Percentiles rank a stretch among this genome's conserved stretches.
phyloP scores from a whole-genome alignment of 2,888 invertebrate genomes.

The Leptogaster cylindrica region DNA sequence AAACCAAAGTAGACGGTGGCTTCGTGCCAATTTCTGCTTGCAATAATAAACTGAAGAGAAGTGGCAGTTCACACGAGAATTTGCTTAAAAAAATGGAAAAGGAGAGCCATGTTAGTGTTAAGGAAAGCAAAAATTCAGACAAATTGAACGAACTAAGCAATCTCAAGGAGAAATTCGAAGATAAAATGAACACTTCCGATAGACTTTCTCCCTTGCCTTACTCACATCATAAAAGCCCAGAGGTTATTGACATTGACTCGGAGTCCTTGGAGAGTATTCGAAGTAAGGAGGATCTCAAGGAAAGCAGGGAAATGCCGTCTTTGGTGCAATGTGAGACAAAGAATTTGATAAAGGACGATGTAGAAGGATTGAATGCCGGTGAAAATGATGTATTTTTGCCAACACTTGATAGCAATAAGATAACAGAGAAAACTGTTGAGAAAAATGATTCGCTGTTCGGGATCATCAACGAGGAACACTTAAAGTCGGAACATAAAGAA shows the following conservation, averaged over 20 bases:
- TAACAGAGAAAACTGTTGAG: neutral
- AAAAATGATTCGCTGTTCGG: slow-evolving; percentile 13
- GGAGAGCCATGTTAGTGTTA: slow-evolving; percentile 54
- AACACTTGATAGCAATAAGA: no score
- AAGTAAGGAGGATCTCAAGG: slow-evolving; percentile 21
- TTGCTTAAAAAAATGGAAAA: slow-evolving; percentile 66
- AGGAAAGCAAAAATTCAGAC: neutral
- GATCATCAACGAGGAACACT: neutral
- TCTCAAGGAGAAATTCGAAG: neutral
- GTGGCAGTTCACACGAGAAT: slow-evolving; percentile 65
- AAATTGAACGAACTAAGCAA: slow-evolving; percentile 8
- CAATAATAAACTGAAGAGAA: slow-evolving; percentile 58
- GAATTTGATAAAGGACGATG: neutral
- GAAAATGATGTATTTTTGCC: neutral
- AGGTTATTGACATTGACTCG: slow-evolving; percentile 44
- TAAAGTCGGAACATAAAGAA: slow-evolving; percentile 26
- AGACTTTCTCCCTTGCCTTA: neutral
- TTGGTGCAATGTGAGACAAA: neutral
- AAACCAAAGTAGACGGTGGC: slow-evolving; percentile 56
- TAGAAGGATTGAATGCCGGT: slow-evolving; percentile 10
- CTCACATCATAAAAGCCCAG: slow-evolving; percentile 2
- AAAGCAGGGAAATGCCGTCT: neutral
- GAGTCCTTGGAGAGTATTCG: slow-evolving; percentile 41
- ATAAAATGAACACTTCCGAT: neutral
- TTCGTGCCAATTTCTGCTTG: slow-evolving; percentile 47